Conservation (phyloP, 2,113 vertebrate species). For the Vulpes ferrilata region DNA sequence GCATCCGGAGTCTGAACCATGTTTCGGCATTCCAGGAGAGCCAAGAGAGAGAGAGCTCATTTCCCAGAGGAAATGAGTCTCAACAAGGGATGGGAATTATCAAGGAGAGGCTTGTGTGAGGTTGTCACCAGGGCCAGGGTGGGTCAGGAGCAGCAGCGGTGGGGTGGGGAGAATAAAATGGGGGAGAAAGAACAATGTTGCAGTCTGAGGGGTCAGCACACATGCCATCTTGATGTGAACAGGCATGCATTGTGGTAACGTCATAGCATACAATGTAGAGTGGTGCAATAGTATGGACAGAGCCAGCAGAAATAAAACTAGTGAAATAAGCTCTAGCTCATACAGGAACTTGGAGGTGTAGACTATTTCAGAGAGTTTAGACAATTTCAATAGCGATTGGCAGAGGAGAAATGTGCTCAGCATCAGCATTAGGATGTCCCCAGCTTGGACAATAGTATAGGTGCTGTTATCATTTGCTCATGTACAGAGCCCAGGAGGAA, state of each 20-base stretch:
- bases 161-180: not conserved
- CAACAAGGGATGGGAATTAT: not conserved
- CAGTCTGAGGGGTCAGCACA: not conserved
- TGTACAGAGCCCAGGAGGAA: not conserved
- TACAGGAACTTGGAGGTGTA: not conserved
- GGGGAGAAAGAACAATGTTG: too few species aligned
- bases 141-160: too few species aligned
- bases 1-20: not conserved
- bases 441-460: not conserved
- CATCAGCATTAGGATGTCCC: not conserved
- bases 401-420: not conserved
- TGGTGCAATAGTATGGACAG: rapidly evolving
- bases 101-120: not conserved
- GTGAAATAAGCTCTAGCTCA: not conserved
- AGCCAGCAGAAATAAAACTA: not conserved
- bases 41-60: not conserved
- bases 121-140: not conserved
- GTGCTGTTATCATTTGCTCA: not conserved
- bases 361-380: not conserved
- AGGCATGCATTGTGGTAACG: not conserved
- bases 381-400: not conserved
- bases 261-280: not conserved
- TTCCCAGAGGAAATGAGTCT: not conserved
- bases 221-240: not conserved
- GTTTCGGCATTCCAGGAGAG: not conserved